Percentiles rank a stretch among this genome's conserved stretches.
Evolutionary conservation across 1,140 invertebrate genomes (phyloP).

Genomic region (Drosophila oshimai): DNA sequence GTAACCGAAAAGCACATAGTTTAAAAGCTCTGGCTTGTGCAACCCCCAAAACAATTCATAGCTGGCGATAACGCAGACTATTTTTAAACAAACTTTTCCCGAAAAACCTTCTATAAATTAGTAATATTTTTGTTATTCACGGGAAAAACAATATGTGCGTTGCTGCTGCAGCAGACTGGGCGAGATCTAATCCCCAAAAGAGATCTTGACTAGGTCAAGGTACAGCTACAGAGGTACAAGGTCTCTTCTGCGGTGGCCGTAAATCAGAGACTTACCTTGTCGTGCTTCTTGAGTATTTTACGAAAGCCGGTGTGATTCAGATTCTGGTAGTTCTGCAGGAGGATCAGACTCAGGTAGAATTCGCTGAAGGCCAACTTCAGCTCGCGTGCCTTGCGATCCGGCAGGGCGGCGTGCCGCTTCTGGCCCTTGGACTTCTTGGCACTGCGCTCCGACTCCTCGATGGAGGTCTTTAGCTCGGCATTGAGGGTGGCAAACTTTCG

Average conservation of each 20-base stretch:
- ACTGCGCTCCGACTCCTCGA: conserved; percentile 86
- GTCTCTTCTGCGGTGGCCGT: conserved; percentile 1
- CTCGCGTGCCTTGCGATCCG: conserved; percentile 90
- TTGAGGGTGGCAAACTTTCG: conserved; percentile 96
- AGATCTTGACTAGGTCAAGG: conserved; percentile 9
- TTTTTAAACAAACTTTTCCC: not conserved
- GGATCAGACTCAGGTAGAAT: conserved; percentile 98
- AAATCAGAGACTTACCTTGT: conserved; percentile 90
- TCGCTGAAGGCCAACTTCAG: conserved; percentile 99
- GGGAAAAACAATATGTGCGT: not conserved
- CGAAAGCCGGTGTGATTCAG: conserved; percentile 99
- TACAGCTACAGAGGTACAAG: not conserved
- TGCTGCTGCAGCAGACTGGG: not conserved
- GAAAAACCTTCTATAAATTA: conserved; percentile 6
- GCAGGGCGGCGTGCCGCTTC: conserved; percentile 84
- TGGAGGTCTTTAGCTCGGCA: conserved; percentile 92
- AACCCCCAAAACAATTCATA: not conserved
- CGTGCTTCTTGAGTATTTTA: conserved; percentile 99
- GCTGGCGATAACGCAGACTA: not conserved
- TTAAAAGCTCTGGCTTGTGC: not conserved
- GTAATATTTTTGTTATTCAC: conserved; percentile 1
- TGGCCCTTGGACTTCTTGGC: conserved; percentile 84
- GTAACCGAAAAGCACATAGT: not conserved
- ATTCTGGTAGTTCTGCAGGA: conserved; percentile 96
- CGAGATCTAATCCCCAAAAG: not conserved